Percentiles rank a stretch among this genome's conserved stretches.
These are phyloP conservation scores for Forbesichthys agassizii DNA, from an alignment of 2,113 vertebrate genomes.

Conservation along the genomic window DNA sequence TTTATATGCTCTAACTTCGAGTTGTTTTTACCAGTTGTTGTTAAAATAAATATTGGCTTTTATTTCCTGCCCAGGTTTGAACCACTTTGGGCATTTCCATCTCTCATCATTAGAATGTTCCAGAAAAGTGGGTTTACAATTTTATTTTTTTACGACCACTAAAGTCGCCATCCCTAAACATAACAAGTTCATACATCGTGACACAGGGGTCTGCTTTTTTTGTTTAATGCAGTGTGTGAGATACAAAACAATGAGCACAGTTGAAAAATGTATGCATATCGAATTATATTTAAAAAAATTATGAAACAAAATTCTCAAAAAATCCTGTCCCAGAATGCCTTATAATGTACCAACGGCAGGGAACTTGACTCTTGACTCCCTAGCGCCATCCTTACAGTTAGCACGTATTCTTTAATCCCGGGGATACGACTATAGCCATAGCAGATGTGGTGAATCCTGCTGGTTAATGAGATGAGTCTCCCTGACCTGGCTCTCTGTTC, in stretches of 20 bases:
- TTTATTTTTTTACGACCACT: too few species aligned
- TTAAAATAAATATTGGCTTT: constrained; percentile 1
- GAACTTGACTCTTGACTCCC: constrained; percentile 4
- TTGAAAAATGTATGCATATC: too few species aligned
- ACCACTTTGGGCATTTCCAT: neutral
- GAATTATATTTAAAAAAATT: too few species aligned
- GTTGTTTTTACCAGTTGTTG: neutral
- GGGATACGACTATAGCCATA: constrained; percentile 15
- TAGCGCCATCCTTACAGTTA: neutral
- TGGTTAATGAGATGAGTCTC: constrained; percentile 71
- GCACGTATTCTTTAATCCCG: constrained; percentile 50
- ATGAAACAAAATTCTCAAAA: too few species aligned
- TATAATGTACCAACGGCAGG: neutral
- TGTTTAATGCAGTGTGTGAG: neutral
- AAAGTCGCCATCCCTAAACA: too few species aligned
- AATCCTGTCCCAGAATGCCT: too few species aligned
- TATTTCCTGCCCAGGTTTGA: neutral
- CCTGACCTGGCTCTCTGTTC: constrained; percentile 58
- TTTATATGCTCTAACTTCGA: constrained; percentile 20
- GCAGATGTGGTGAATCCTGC: constrained; percentile 60
- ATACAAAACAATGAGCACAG: too few species aligned
- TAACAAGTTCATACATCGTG: too few species aligned
- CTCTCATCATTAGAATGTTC: neutral
- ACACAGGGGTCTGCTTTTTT: too few species aligned
- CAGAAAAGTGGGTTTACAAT: too few species aligned